These are phyloP conservation scores for Arbacia lixula DNA, from an alignment of 53 echinoderm and acorn worm species.

Conservation along the genomic window DNA sequence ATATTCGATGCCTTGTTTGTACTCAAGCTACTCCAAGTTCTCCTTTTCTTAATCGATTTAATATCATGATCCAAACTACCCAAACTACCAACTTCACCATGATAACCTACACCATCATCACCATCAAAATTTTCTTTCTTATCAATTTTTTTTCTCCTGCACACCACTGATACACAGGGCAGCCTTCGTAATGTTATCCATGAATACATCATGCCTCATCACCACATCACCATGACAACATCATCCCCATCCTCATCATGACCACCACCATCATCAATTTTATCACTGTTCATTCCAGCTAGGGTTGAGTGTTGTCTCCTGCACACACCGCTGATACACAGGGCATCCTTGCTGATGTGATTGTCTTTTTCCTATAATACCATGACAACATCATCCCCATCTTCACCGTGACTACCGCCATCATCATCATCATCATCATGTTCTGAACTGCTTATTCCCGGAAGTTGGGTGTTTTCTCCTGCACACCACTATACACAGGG, in stretches of 20 bases:
- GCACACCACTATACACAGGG: background rate
- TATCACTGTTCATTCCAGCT: constrained; percentile 35
- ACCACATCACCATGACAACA: no score
- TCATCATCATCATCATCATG: no score
- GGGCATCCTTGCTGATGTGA: constrained; percentile 34
- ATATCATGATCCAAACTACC: no score
- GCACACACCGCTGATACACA: background rate
- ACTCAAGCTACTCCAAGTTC: no score
- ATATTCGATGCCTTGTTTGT: background rate
- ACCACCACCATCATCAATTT: no score
- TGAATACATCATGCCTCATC: constrained; percentile 8
- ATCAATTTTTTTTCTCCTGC: constrained; percentile 41
- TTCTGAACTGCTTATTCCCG: background rate
- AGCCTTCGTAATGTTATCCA: constrained; percentile 21
- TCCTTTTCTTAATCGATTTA: no score
- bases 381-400: no score
- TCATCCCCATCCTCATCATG: no score
- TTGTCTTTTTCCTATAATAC: no score
- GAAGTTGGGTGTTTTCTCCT: background rate
- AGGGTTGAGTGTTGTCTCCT: constrained; percentile 28
- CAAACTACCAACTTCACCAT: no score
- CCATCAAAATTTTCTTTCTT: background rate
- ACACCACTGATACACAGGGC: background rate
- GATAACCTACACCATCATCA: no score
- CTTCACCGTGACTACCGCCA: no score